These are phyloP conservation scores for Emydoidea blandingii DNA, from an alignment of 2,797 vertebrate species.

Conservation along the genomic window DNA sequence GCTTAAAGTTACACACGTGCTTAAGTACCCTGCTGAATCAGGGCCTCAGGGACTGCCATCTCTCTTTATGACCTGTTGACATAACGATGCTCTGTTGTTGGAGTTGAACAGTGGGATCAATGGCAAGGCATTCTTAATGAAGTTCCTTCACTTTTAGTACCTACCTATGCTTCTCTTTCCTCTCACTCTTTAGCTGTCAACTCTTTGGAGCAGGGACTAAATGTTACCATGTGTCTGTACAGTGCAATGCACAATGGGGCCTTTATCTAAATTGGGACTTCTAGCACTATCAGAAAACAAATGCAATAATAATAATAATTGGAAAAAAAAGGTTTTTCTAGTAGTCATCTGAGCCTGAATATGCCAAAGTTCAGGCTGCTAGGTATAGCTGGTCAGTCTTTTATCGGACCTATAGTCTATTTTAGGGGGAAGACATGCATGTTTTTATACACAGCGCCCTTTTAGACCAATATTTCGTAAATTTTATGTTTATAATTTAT, in stretches of 20 bases:
- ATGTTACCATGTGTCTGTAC: background rate
- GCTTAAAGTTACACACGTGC: background rate
- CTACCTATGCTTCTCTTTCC: background rate
- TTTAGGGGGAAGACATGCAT: background rate
- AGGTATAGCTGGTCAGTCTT: background rate
- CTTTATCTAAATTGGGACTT: background rate
- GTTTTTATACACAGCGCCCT: fast-evolving
- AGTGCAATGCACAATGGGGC: fast-evolving
- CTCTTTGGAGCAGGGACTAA: background rate
- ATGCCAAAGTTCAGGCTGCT: background rate
- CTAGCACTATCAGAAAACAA: background rate
- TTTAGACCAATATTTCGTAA: background rate
- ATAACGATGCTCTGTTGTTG: background rate
- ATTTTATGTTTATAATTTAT: background rate
- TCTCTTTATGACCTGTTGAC: background rate
- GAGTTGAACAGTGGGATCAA: background rate
- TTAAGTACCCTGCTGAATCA: background rate
- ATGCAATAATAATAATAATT: fast-evolving
- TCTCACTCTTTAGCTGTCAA: background rate
- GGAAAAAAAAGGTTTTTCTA: background rate
- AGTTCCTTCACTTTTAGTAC: background rate
- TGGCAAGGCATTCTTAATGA: background rate
- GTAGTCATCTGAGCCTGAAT: background rate
- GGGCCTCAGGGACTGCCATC: background rate
- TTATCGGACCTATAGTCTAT: background rate